Conservation (phyloP, 2,888 invertebrate genomes). For the Trileptium ribeirensis region DNA sequence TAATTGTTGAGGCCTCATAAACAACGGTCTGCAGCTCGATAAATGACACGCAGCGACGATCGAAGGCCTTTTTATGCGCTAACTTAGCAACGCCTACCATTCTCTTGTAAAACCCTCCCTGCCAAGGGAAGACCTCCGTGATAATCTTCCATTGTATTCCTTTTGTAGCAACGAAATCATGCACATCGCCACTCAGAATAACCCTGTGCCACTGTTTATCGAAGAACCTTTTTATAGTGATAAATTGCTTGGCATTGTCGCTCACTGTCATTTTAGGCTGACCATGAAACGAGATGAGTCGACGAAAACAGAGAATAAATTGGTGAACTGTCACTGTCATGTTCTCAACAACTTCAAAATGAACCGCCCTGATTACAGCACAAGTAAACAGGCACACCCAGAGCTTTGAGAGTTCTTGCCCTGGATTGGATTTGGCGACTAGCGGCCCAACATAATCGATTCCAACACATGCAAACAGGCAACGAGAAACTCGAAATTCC, state of each 20-base stretch:
- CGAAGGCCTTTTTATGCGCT: conserved; percentile 16
- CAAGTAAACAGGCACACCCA: conserved; percentile 52
- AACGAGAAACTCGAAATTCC: background rate
- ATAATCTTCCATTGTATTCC: conserved; percentile 21
- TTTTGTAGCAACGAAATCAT: conserved; percentile 2
- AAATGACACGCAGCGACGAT: background rate
- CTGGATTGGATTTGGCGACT: conserved; percentile 34
- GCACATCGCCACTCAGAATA: background rate
- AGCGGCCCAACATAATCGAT: conserved; percentile 52
- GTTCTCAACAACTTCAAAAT: conserved; percentile 49
- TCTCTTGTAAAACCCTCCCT: conserved; percentile 21
- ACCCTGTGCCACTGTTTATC: conserved; percentile 20
- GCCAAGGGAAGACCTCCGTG: background rate
- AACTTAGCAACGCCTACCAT: conserved; percentile 16
- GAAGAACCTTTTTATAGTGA: conserved; percentile 47
- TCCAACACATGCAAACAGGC: conserved; percentile 39
- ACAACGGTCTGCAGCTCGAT: conserved; percentile 3
- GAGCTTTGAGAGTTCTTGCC: conserved; percentile 37
- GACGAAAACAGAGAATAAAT: conserved; percentile 45
- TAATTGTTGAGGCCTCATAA: background rate
- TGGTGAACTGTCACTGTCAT: conserved; percentile 43
- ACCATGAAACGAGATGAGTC: conserved; percentile 49
- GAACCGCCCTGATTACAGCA: conserved; percentile 49
- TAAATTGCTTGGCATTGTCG: conserved; percentile 53
- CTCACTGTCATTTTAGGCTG: conserved; percentile 45